phyloP scores from a whole-genome alignment of 2,888 invertebrate species.

The Chrysodeixis includens region DNA sequence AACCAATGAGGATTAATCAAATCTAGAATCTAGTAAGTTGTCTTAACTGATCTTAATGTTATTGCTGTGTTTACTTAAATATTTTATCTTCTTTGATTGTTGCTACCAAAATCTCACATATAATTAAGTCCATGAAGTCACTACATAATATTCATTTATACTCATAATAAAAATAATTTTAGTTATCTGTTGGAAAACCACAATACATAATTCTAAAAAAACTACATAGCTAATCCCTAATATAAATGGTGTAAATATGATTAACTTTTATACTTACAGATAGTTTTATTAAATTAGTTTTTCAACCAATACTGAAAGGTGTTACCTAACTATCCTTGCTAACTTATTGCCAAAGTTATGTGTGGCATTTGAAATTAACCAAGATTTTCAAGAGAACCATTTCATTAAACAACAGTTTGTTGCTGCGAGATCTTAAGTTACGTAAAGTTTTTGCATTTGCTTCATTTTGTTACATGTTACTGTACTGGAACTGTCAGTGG shows the following conservation, averaged over 20 bases:
- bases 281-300: constrained; percentile 80
- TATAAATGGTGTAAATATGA: constrained; percentile 84
- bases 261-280: constrained; percentile 80
- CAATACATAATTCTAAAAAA: constrained; percentile 73
- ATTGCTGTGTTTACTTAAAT: neutral
- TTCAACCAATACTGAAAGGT: constrained; percentile 86
- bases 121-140: constrained; percentile 45
- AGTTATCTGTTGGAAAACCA: constrained; percentile 55
- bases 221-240: constrained; percentile 83
- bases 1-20: constrained; percentile 14
- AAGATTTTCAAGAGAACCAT: constrained; percentile 59
- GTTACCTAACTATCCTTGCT: constrained; percentile 79
- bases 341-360: constrained; percentile 85
- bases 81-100: constrained; percentile 6
- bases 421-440: constrained; percentile 69
- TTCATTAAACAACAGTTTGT: constrained; percentile 65
- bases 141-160: constrained; percentile 48
- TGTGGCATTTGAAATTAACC: constrained; percentile 67
- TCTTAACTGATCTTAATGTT: neutral
- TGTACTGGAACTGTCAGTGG: constrained; percentile 43
- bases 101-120: constrained; percentile 10
- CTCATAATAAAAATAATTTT: constrained; percentile 56
- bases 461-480: constrained; percentile 47
- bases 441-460: constrained; percentile 63
- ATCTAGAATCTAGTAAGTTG: neutral